Conservation (phyloP, 92 coral and sea anemone genomes). For the Phymanthus crucifer region DNA sequence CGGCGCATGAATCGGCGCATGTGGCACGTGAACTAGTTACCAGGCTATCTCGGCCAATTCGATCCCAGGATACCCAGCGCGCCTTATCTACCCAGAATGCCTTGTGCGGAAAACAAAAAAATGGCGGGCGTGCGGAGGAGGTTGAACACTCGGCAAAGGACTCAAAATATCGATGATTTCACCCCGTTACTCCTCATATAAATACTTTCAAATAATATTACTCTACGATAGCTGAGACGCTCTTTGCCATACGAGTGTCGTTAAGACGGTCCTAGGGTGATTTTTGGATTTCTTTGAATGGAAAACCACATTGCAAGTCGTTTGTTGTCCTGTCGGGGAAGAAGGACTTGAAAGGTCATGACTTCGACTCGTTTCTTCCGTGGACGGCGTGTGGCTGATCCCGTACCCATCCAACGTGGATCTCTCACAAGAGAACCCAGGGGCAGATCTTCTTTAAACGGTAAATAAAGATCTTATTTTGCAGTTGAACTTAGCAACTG, state of each 20-base stretch:
- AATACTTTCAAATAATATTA: background rate
- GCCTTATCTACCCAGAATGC: constrained; percentile 59
- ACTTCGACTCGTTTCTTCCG: constrained; percentile 69
- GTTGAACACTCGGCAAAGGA: constrained; percentile 16
- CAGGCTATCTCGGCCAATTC: too few species aligned
- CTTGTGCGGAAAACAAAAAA: constrained; percentile 64
- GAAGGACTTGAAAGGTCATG: constrained; percentile 44
- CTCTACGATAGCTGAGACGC: background rate
- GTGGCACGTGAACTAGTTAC: too few species aligned
- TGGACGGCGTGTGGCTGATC: constrained; percentile 79
- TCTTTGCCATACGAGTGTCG: background rate
- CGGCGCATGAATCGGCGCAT: too few species aligned
- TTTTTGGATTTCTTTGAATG: constrained; percentile 17
- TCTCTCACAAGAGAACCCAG: constrained; percentile 62
- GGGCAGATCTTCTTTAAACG: constrained; percentile 64
- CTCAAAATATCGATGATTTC: constrained; percentile 70
- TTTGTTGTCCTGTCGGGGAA: constrained; percentile 20
- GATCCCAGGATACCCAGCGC: background rate
- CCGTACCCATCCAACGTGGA: constrained; percentile 69
- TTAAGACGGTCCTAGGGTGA: background rate
- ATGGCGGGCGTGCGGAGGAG: constrained; percentile 57
- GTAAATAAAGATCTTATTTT: constrained; percentile 32
- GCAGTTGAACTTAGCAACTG: background rate
- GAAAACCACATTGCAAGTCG: constrained; percentile 5
- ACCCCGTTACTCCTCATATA: constrained; percentile 13